A percentile compares a stretch with the other conserved stretches of the same genome.
phyloP scores from a whole-genome alignment of 2,888 invertebrate genomes.

The Neoitamus cyanurus region DNA sequence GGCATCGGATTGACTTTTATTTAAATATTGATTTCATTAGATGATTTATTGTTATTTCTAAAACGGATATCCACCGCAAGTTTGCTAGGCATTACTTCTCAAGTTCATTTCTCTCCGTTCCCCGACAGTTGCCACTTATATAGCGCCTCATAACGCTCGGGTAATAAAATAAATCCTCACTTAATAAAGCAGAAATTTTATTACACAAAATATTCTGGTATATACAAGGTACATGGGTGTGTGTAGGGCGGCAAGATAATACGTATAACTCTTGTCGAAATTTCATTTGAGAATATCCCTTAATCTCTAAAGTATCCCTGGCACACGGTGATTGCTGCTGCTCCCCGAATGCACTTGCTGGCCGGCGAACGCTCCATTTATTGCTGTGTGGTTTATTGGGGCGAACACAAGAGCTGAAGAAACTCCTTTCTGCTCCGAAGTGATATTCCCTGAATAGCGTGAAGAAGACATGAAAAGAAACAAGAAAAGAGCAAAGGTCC shows the following conservation, averaged over 20 bases:
- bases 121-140: not conserved
- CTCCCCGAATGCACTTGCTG: slow-evolving; percentile 34
- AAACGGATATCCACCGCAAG: no score
- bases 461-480: slow-evolving; percentile 20
- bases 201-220: slow-evolving; percentile 2
- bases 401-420: not conserved
- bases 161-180: slow-evolving; percentile 22
- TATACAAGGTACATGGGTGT: not conserved
- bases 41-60: no score
- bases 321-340: slow-evolving; percentile 23
- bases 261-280: slow-evolving; percentile 40
- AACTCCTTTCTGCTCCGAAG: slow-evolving; percentile 1
- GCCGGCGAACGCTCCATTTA: slow-evolving; percentile 23
- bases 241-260: not conserved
- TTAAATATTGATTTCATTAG: no score
- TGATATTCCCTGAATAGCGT: not conserved
- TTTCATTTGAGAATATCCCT: slow-evolving; percentile 51
- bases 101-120: not conserved
- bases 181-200: slow-evolving; percentile 37
- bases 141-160: not conserved
- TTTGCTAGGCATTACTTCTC: not conserved
- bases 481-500: not conserved
- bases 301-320: slow-evolving; percentile 50
- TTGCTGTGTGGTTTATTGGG: not conserved
- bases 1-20: no score